A percentile compares a stretch with the other conserved stretches of the same genome.
Conservation (phyloP, 92 coral and sea anemone genomes). For the Paragorgia papillata region DNA sequence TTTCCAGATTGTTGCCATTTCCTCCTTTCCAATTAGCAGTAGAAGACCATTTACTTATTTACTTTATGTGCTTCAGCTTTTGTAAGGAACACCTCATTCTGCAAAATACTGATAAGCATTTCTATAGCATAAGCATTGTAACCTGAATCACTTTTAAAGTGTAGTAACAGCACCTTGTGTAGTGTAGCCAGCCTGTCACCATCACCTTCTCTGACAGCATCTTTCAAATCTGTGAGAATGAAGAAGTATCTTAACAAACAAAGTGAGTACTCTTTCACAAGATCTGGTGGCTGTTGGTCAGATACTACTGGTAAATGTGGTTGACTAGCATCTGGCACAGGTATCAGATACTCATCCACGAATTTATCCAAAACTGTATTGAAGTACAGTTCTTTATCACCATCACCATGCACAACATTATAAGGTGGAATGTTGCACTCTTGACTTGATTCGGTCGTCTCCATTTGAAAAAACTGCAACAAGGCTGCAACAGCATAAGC, state of each 20-base stretch:
- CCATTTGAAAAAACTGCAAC: conserved; percentile 4
- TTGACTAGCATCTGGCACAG: background rate
- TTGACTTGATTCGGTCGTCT: background rate
- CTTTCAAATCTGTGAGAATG: conserved; percentile 20
- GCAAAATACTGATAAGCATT: conserved; percentile 55
- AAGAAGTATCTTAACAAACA: conserved; percentile 49
- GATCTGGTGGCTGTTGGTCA: conserved; percentile 14
- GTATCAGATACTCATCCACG: background rate
- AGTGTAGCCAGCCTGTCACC: conserved; percentile 61
- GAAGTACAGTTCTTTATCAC: conserved; percentile 4
- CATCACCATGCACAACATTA: conserved; percentile 18
- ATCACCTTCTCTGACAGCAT: too few relatives aligned
- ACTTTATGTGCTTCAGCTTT: too few relatives aligned
- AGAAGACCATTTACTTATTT: conserved; percentile 8
- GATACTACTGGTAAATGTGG: too few relatives aligned
- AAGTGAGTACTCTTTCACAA: conserved; percentile 40
- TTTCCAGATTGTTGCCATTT: background rate
- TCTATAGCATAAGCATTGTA: conserved; percentile 66
- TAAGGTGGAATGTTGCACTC: background rate
- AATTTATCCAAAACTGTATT: conserved; percentile 12
- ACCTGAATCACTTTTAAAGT: conserved; percentile 49
- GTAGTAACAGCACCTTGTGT: conserved; percentile 57
- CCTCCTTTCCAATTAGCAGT: conserved; percentile 10
- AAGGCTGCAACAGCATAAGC: conserved; percentile 13
- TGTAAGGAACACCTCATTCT: too few relatives aligned